Base-by-base conservation (phyloP, 2,113 vertebrate genomes). In the Pomatostomus ruficeps region DNA sequence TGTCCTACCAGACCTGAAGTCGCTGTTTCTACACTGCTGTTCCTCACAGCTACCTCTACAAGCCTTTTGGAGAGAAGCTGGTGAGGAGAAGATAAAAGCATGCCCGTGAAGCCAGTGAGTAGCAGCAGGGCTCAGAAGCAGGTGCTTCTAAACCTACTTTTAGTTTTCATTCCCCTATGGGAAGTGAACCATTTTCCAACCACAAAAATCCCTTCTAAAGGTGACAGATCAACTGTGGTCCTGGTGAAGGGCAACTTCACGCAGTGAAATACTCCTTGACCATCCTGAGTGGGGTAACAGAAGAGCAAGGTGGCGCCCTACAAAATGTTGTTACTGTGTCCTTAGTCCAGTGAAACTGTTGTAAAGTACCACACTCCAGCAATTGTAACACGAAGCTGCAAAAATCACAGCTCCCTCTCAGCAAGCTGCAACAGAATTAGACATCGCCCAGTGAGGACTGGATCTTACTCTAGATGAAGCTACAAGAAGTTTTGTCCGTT, bases 91-190 rank as follows among this genome's bases (percentile, higher is more conserved):
- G 48, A 67, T 23, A n/a, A 22, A 79, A 79, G 22, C 0, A 0
- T 4, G 14, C 42, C 29, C 1, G 0, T 13, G 61, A 87, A 84
- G 62, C 28, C 80, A 74, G 31, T 2, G 16, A 48, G 11, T 2
- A 76, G 58, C 49, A 89, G 45, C 65, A 73, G 51, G 28, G 46
- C 75, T 62, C n/a, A 48, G 43, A 48, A 80, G 65, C 90, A 93
- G 68, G 82, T 90, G 90, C 26, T 38, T n/a, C 33, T 29, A 90
- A 94, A 55, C 31, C 43, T 40, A 12, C 42, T 31, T 76, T 72
- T 71, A 35, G 25, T 46, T 78, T 91, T 67, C 45, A 35, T 36
- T 43, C 31, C 16, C 33, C 5, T 71, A 46, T 23, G 26, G 54
- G 58, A 79, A 54, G 10, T 6, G 16, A 74, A 62, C 28, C 7